Evolutionary conservation across 92 coral and sea anemone species (phyloP), one percentile per base, ranked within the genome.

Genomic region (Hydrozoanthus gracilis): DNA sequence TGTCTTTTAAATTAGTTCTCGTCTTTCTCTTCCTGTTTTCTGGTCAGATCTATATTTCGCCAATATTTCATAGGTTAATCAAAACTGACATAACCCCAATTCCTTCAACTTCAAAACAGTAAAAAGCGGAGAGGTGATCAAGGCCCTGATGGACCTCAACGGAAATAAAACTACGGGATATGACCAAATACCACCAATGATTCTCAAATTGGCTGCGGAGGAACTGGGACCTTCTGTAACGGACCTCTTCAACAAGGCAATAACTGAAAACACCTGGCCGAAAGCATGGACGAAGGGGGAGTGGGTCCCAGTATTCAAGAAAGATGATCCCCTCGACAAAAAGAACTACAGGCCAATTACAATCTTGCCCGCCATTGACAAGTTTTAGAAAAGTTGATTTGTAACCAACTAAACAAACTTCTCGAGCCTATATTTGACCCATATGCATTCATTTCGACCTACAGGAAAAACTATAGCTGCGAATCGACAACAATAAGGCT

Each of bases 281-380:
- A 52, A 47, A 46, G 86, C 14, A 27, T 88, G 90, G 87, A 87
- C 78, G 50, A 84, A 15, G 87, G 92, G 89, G 3, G 92, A 89
- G 61, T 89, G 89, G 89, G 73, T 83, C 13, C 89, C 92, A 7
- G 76, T 88, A 2, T 75, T 12, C 77, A 88, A 88, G 73, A 88
- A 88, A 62, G 91, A 88, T 7, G 87, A 89, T 79, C 87, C 86
- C 56, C 83, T n/a, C 5, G 86, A 77, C 69, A 86, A 86, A 56
- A 46, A 10, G 17, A 89, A 89, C 79, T 89, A 84, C 79, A 75
- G 92, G 51, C 92, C 89, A 68, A 71, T 89, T 3, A 89, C 92
- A 11, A 77, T 89, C 47, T 44, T 89, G 46, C 14, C 47, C 48
- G 82, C 68, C 5, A 73, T 90, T 15, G 92, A 86, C 70, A 89